Conservation (phyloP, 2,888 invertebrate species). For the Eupeodes luniger region DNA sequence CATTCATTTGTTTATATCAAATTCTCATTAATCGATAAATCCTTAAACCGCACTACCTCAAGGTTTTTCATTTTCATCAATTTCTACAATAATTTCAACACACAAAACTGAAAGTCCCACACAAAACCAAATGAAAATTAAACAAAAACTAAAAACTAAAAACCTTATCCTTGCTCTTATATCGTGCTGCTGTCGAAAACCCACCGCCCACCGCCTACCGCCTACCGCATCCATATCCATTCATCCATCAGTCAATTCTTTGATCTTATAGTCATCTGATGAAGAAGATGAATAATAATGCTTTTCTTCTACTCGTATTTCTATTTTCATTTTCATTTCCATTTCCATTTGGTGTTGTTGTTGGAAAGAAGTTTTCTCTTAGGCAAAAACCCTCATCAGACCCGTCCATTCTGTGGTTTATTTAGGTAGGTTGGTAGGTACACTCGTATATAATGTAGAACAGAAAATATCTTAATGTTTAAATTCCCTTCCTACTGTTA, state of each 20-base stretch:
- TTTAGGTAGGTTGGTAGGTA: neutral
- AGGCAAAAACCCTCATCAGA: neutral
- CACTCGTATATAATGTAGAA: neutral
- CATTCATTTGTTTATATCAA: neutral
- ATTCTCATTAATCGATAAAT: conserved; percentile 3
- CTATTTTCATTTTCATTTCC: too few relatives aligned
- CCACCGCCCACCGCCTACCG: too few relatives aligned
- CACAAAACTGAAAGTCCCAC: neutral
- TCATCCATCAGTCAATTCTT: neutral
- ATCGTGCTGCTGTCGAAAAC: neutral
- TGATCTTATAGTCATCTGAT: neutral
- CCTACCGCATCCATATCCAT: too few relatives aligned
- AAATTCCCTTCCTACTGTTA: neutral
- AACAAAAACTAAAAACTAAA: neutral
- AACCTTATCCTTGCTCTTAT: too few relatives aligned
- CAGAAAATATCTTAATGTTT: neutral
- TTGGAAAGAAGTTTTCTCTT: neutral
- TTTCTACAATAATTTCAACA: neutral
- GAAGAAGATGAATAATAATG: conserved; percentile 11
- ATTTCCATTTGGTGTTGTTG: neutral
- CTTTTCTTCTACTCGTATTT: too few relatives aligned
- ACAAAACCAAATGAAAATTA: neutral
- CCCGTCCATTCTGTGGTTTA: neutral
- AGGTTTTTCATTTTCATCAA: neutral
- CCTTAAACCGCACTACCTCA: neutral